Evolutionary conservation across 1,140 invertebrate species (phyloP).

Genomic region (Drosophila sp.): DNA sequence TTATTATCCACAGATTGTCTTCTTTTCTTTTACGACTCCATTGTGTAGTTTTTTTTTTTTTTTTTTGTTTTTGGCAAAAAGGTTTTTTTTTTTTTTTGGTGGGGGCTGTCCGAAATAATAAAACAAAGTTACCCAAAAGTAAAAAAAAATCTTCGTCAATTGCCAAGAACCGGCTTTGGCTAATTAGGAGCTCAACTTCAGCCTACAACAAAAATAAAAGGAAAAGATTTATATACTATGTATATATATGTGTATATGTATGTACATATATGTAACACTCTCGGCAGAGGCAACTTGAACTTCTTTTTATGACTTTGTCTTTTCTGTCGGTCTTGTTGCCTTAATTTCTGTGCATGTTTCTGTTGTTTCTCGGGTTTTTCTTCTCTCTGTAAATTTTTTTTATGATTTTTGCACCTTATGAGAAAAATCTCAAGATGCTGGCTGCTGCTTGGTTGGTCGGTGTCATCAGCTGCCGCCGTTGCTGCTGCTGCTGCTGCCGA

Average conservation of each 20-base stretch:
- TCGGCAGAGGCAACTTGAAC: constrained; percentile 47
- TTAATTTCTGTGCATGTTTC: constrained; percentile 71
- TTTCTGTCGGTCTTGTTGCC: constrained; percentile 51
- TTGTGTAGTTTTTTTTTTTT: constrained; percentile 54
- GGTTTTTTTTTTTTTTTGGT: background rate
- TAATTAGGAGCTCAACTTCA: constrained; percentile 52
- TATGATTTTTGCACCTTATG: constrained; percentile 82
- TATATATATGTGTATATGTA: constrained; percentile 26
- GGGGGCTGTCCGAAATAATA: constrained; percentile 49
- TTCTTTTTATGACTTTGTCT: constrained; percentile 53
- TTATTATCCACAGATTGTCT: constrained; percentile 63
- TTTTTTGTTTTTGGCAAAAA: constrained; percentile 17
- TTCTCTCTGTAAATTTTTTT: constrained; percentile 37
- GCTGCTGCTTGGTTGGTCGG: constrained; percentile 47
- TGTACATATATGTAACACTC: constrained; percentile 48
- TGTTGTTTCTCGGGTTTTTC: constrained; percentile 51
- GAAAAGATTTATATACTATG: constrained; percentile 33
- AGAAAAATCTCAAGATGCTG: constrained; percentile 63
- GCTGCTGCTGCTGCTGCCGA: constrained; percentile 27
- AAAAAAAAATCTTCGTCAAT: constrained; percentile 27
- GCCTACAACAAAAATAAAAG: constrained; percentile 9
- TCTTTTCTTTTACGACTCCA: constrained; percentile 64
- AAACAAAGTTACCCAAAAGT: constrained; percentile 30
- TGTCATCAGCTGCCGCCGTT: constrained; percentile 29
- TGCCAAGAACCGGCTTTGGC: constrained; percentile 52